Percentiles rank a stretch among this genome's conserved stretches.
Evolutionary conservation across 2,888 invertebrate genomes (phyloP).

Genomic region (Nephrotoma appendiculata): DNA sequence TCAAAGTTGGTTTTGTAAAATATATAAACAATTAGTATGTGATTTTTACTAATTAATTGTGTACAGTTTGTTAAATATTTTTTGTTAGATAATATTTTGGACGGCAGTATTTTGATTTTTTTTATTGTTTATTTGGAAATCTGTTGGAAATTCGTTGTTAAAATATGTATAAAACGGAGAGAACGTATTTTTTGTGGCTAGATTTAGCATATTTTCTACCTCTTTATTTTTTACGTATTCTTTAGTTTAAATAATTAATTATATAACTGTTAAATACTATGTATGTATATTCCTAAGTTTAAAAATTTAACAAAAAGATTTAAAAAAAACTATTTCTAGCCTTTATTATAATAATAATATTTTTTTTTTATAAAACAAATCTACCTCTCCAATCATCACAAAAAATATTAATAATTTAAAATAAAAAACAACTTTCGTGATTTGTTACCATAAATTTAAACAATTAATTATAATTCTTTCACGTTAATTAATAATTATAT

Average conservation of each 20-base stretch:
- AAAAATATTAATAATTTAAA: neutral
- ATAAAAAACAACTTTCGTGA: neutral
- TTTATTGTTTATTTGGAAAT: neutral
- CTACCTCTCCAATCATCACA: constrained; percentile 3
- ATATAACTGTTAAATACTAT: neutral
- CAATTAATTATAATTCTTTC: neutral
- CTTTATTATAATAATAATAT: neutral
- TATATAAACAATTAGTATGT: neutral
- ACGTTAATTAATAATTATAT: neutral
- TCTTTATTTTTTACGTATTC: neutral
- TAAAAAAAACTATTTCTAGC: neutral
- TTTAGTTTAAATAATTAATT: neutral
- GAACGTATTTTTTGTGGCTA: neutral
- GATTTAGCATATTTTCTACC: neutral
- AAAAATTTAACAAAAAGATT: neutral
- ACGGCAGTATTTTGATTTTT: neutral
- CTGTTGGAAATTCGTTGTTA: neutral
- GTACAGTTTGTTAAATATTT: neutral
- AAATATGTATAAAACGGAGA: neutral
- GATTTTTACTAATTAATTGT: neutral
- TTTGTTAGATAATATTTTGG: neutral
- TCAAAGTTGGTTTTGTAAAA: neutral
- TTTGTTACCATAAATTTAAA: constrained; percentile 3
- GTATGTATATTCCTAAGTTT: neutral
- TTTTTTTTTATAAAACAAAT: neutral